Conservation (phyloP, 2,113 vertebrate genomes). For the Aramus guarauna region DNA sequence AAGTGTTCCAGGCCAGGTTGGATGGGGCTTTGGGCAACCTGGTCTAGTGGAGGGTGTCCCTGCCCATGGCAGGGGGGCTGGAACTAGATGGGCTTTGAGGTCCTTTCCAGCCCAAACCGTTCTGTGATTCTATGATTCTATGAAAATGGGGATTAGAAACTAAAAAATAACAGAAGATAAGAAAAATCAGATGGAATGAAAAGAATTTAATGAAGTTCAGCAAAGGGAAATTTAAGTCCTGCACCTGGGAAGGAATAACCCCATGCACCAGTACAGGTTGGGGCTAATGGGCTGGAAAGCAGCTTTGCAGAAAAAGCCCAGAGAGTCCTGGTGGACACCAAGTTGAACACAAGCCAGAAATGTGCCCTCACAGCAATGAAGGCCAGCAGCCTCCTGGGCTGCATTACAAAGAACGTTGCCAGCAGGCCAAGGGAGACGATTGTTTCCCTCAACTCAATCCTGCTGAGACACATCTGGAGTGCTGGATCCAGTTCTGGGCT, state of each 20-base stretch:
- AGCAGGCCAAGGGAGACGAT: neutral
- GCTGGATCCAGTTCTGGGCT: neutral
- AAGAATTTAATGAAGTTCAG: neutral
- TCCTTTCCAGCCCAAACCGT: too few species aligned
- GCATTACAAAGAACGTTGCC: neutral
- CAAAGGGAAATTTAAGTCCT: neutral
- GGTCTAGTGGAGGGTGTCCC: too few species aligned
- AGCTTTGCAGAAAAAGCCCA: neutral
- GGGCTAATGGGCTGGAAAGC: neutral
- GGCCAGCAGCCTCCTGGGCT: neutral
- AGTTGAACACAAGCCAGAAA: neutral
- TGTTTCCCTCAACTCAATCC: accelerated
- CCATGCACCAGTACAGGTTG: neutral
- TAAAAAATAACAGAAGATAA: neutral
- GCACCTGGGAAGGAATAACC: neutral
- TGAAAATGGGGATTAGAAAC: neutral
- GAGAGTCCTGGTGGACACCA: neutral
- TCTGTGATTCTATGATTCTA: too few species aligned
- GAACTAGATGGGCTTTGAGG: too few species aligned
- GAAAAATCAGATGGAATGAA: neutral
- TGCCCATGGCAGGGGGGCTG: too few species aligned
- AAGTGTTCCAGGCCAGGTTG: too few species aligned
- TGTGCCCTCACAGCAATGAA: neutral
- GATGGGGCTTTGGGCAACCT: too few species aligned
- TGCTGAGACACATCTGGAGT: neutral